Evolutionary conservation across 2,888 invertebrate genomes (phyloP).

Genomic region (Tenodera sinensis): DNA sequence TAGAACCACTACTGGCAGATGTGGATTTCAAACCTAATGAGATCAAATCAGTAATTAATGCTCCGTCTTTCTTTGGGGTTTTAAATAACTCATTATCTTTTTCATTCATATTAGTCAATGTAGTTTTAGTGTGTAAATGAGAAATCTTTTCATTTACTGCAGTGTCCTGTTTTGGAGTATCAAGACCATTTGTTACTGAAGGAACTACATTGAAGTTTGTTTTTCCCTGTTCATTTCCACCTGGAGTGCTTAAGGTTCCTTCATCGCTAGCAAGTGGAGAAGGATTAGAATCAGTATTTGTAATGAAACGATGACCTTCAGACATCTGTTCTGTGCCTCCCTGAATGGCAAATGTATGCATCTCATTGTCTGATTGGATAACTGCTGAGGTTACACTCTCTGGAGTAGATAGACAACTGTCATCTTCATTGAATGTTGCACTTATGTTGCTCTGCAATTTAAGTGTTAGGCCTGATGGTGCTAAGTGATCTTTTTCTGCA

Average conservation of each 20-base stretch:
- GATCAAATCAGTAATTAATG: neutral
- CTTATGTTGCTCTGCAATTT: neutral
- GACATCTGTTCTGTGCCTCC: slow-evolving; percentile 47
- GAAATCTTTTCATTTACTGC: neutral
- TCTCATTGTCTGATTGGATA: slow-evolving; percentile 10
- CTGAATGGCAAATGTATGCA: slow-evolving; percentile 33
- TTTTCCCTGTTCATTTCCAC: neutral
- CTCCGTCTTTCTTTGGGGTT: neutral
- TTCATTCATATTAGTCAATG: neutral
- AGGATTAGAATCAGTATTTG: slow-evolving; percentile 17
- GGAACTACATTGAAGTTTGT: neutral
- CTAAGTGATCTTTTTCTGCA: neutral
- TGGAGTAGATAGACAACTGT: slow-evolving; percentile 5
- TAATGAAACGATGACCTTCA: slow-evolving; percentile 29
- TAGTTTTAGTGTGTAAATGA: neutral
- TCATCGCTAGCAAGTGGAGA: neutral
- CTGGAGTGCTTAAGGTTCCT: neutral
- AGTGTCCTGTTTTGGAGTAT: neutral
- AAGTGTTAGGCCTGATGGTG: neutral
- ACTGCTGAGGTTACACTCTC: neutral
- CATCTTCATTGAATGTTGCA: neutral
- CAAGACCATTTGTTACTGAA: neutral
- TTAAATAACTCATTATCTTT: neutral
- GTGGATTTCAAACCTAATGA: neutral
- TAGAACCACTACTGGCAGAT: neutral